Evolutionary conservation across 1,140 invertebrate species (phyloP).

Genomic region (Pseudobourletiella spinata): DNA sequence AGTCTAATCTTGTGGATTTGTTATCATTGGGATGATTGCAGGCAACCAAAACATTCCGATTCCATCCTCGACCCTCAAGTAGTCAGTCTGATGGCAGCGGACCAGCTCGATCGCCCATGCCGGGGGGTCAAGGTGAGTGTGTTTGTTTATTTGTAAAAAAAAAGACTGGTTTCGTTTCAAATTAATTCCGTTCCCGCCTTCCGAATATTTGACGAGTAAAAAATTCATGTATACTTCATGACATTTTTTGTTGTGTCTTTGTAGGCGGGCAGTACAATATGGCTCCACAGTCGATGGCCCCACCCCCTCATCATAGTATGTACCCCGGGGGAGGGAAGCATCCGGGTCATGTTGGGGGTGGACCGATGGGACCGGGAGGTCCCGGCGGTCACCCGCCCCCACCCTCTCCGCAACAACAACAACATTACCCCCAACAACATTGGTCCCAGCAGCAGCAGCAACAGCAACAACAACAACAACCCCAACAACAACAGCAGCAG

Average conservation of each 20-base stretch:
- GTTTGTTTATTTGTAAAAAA: constrained; percentile 8
- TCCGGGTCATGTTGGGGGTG: constrained; percentile 8
- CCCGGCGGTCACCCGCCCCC: constrained; percentile 24
- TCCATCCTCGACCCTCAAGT: constrained; percentile 80
- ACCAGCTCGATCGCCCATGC: constrained; percentile 60
- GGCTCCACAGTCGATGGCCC: constrained; percentile 51
- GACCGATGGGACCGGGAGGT: constrained; percentile 10
- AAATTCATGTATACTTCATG: no score
- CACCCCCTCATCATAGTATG: constrained; percentile 50
- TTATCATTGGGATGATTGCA: no score
- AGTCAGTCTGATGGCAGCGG: constrained; percentile 73
- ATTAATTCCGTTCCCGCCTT: no score
- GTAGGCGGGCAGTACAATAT: not conserved
- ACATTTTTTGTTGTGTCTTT: no score
- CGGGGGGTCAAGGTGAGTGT: constrained; percentile 41
- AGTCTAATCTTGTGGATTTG: no score
- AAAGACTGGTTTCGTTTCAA: no score
- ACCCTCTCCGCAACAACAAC: constrained; percentile 19
- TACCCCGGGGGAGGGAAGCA: constrained; percentile 44
- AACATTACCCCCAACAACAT: constrained; percentile 26
- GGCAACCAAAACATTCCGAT: constrained; percentile 83
- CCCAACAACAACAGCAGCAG: constrained; percentile 18
- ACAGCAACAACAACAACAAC: constrained; percentile 15
- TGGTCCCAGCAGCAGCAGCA: constrained; percentile 19
- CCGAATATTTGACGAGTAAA: no score